A percentile compares a stretch with the other conserved stretches of the same genome.
Evolutionary conservation across 2,888 invertebrate species (phyloP).

Genomic region (Epinotia bilunana): DNA sequence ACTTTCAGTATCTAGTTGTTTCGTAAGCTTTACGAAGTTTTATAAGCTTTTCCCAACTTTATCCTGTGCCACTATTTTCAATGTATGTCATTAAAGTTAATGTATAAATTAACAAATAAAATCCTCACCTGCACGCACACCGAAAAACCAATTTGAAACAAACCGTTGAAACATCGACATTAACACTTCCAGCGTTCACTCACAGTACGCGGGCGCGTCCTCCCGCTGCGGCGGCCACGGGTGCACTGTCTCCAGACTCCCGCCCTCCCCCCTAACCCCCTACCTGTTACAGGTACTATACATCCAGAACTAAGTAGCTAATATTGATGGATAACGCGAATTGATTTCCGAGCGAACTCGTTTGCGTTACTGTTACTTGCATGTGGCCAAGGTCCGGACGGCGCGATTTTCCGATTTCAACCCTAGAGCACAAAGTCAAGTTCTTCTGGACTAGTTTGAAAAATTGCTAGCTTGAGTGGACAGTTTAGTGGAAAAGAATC

Average conservation of each 20-base stretch:
- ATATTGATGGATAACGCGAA: constrained; percentile 80
- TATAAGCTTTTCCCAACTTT: background rate
- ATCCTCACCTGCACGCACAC: constrained; percentile 15
- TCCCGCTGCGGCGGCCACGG: constrained; percentile 62
- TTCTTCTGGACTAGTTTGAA: background rate
- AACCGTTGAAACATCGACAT: constrained; percentile 39
- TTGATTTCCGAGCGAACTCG: constrained; percentile 67
- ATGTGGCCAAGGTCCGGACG: constrained; percentile 28
- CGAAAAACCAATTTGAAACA: constrained; percentile 21
- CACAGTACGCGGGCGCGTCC: constrained; percentile 56
- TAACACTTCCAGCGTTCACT: constrained; percentile 38
- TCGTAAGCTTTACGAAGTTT: background rate
- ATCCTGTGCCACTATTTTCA: background rate
- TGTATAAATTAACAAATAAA: background rate
- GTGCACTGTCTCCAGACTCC: constrained; percentile 72
- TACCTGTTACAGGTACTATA: constrained; percentile 80
- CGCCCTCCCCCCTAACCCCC: constrained; percentile 58
- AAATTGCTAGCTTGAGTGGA: background rate
- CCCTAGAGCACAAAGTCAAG: background rate
- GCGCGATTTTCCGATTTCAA: background rate
- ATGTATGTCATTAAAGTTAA: background rate
- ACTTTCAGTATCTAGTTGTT: background rate
- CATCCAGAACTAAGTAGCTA: constrained; percentile 77
- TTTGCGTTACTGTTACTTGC: constrained; percentile 37
- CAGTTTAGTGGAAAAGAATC: background rate